Conservation (phyloP, 2,113 vertebrate genomes). For the Struthio camelus region DNA sequence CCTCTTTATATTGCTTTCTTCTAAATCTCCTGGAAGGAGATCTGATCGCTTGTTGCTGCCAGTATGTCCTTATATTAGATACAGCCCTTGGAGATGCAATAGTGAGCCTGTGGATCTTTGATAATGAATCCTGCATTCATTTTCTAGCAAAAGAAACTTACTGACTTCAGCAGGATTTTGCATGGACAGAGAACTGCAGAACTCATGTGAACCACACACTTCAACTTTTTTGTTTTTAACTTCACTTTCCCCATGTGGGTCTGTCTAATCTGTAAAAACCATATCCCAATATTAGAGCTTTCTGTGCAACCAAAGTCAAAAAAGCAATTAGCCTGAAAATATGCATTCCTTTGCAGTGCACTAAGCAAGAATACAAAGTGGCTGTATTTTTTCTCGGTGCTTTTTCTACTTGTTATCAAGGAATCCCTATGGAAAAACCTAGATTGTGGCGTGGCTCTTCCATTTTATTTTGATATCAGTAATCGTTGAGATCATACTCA, state of each 20-base stretch:
- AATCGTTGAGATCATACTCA: background rate
- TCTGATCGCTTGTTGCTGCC: background rate
- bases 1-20: background rate
- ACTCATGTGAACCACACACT: background rate
- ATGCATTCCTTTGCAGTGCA: background rate
- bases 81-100: background rate
- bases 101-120: background rate
- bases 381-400: background rate
- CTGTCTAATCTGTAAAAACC: background rate
- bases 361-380: background rate
- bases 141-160: slow-evolving; percentile 17
- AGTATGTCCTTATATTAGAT: background rate
- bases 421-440: background rate
- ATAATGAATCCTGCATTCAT: background rate
- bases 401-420: background rate
- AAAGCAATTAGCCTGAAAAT: background rate
- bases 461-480: background rate
- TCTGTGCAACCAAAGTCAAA: background rate
- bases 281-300: background rate
- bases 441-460: background rate
- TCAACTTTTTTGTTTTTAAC: background rate
- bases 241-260: background rate
- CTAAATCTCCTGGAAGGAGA: background rate
- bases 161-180: background rate
- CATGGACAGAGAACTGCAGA: background rate